Conservation (phyloP, 2,113 vertebrate species). For the Rhodinocichla rosea region DNA sequence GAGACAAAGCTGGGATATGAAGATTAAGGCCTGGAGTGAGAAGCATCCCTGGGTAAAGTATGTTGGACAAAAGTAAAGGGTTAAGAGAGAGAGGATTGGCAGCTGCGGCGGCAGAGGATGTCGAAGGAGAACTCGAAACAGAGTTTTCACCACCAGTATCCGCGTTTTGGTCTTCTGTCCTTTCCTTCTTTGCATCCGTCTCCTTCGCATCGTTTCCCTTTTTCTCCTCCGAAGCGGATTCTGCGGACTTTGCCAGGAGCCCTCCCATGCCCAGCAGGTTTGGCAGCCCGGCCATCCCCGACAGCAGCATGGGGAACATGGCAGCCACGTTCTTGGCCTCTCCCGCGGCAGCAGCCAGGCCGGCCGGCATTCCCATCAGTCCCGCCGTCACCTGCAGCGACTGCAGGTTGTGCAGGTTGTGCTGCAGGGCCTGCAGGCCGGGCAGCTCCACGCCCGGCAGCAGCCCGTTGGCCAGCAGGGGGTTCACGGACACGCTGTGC, state of each 20-base stretch:
- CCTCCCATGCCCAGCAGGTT: slow-evolving; percentile 88
- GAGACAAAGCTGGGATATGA: slow-evolving; percentile 86
- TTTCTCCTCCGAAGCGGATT: slow-evolving; percentile 78
- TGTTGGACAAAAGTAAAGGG: slow-evolving; percentile 94
- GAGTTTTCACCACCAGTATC: slow-evolving; percentile 77
- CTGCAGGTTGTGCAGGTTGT: slow-evolving; percentile 93
- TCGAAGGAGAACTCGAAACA: slow-evolving; percentile 81
- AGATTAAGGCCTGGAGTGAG: slow-evolving; percentile 99
- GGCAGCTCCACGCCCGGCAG: slow-evolving; percentile 89
- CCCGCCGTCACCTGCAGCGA: slow-evolving; percentile 92
- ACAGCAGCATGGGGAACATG: slow-evolving; percentile 98
- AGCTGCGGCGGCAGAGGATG: slow-evolving; percentile 79
- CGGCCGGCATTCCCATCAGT: slow-evolving; percentile 88
- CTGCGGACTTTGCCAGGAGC: slow-evolving; percentile 81
- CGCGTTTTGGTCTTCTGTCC: slow-evolving; percentile 85
- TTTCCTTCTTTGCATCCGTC: slow-evolving; percentile 84
- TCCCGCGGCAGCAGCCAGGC: slow-evolving; percentile 79
- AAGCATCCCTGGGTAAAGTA: slow-evolving; percentile 99
- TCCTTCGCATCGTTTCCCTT: slow-evolving; percentile 79
- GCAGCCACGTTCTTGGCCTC: slow-evolving; percentile 88
- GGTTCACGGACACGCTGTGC: slow-evolving; percentile 72
- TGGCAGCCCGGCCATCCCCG: slow-evolving; percentile 92
- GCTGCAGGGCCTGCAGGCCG: slow-evolving; percentile 93
- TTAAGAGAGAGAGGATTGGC: slow-evolving; percentile 88
- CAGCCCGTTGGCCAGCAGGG: slow-evolving; percentile 86